Evolutionary conservation across 2,113 vertebrate species (phyloP).

Genomic region (Nerophis lumbriciformis): DNA sequence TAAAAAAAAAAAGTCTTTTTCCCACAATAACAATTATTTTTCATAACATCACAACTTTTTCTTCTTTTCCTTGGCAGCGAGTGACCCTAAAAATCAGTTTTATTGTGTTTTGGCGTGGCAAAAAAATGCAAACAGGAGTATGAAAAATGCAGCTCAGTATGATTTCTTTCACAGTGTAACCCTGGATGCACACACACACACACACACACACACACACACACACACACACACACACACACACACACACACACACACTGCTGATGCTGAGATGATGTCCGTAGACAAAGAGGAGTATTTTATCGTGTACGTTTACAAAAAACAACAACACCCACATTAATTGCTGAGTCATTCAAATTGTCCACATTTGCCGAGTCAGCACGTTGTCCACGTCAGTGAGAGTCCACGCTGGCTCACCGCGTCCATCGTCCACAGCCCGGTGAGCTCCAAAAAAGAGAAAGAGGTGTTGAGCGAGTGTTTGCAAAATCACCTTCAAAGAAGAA

Average conservation of each 20-base stretch:
- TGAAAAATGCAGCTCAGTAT: slow-evolving; percentile 51
- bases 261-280: slow-evolving; percentile 42
- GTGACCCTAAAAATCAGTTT: background rate
- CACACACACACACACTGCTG: slow-evolving; percentile 21
- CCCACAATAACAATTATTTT: no score
- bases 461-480: background rate
- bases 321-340: slow-evolving; percentile 38
- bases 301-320: slow-evolving; percentile 44
- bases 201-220: slow-evolving; percentile 16
- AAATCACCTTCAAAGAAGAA: slow-evolving; percentile 43
- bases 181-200: slow-evolving; percentile 32
- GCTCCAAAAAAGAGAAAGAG: slow-evolving; percentile 2
- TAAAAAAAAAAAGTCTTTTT: no score
- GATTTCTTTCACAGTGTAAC: slow-evolving; percentile 67
- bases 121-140: slow-evolving; percentile 52
- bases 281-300: slow-evolving; percentile 49
- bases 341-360: slow-evolving; percentile 45
- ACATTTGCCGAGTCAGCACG: slow-evolving; percentile 10
- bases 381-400: slow-evolving; percentile 11
- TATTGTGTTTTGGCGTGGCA: slow-evolving; percentile 13
- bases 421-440: slow-evolving; percentile 16
- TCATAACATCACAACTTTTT: no score
- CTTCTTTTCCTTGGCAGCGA: no score
- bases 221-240: slow-evolving; percentile 11
- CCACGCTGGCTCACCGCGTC: slow-evolving; percentile 22